Conservation (phyloP, 1,140 invertebrate species). For the Dysdera silvatica region DNA sequence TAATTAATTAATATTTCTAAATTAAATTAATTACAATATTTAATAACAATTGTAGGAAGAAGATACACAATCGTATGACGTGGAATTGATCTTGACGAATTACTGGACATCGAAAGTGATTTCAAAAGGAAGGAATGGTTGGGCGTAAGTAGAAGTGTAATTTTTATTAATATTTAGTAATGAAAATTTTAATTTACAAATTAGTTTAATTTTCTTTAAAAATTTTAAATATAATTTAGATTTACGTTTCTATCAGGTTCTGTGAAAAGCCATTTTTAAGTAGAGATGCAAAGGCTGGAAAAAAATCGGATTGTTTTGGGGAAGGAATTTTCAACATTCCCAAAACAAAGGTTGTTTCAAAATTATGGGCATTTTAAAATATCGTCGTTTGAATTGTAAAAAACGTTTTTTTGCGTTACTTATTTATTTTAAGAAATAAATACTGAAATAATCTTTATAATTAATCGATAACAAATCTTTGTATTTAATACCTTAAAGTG, state of each 20-base stretch:
- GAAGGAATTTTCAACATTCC: too few species aligned
- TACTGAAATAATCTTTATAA: too few species aligned
- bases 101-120: constrained; percentile 83
- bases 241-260: background rate
- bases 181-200: background rate
- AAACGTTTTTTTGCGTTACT: too few species aligned
- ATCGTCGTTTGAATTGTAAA: too few species aligned
- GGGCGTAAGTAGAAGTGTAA: constrained; percentile 54
- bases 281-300: too few species aligned
- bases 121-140: constrained; percentile 71
- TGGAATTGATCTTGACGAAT: constrained; percentile 89
- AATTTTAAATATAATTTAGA: constrained; percentile 15
- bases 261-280: background rate
- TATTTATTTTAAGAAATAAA: too few species aligned
- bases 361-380: too few species aligned
- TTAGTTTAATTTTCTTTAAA: constrained; percentile 25
- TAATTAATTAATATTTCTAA: too few species aligned
- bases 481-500: too few species aligned
- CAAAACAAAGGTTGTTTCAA: too few species aligned
- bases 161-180: constrained; percentile 1
- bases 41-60: constrained; percentile 36
- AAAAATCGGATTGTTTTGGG: too few species aligned
- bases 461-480: too few species aligned
- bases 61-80: constrained; percentile 51
- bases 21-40: background rate